Conservation (phyloP, 2,113 vertebrate genomes). For the Thalassarche chlororhynchos region DNA sequence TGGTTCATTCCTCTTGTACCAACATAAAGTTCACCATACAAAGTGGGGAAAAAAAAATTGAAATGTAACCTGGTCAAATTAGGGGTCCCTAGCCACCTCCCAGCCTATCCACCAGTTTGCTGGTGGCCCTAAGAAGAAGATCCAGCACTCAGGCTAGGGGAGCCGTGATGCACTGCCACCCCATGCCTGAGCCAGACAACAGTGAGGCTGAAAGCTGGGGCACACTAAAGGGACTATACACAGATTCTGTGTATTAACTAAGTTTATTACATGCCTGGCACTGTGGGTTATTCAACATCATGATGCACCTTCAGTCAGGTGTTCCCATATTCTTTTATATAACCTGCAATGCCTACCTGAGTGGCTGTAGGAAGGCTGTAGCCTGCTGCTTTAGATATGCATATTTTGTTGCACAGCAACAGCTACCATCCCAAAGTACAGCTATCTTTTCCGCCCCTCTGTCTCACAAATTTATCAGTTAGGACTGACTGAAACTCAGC, state of each 20-base stretch:
- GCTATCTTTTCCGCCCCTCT: background rate
- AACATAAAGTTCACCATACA: background rate
- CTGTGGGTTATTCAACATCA: background rate
- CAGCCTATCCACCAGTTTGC: background rate
- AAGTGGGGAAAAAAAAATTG: accelerated
- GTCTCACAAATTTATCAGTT: background rate
- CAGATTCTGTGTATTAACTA: background rate
- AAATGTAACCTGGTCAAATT: background rate
- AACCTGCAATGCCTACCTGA: background rate
- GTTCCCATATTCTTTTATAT: background rate
- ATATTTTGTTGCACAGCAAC: background rate
- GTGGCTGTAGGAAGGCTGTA: background rate
- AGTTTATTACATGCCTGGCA: background rate
- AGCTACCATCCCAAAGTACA: background rate
- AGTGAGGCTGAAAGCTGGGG: background rate
- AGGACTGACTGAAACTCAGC: background rate
- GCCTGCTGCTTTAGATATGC: background rate
- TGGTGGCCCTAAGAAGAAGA: background rate
- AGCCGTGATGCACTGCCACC: background rate
- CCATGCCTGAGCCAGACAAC: accelerated
- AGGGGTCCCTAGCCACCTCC: background rate
- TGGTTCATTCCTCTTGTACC: background rate
- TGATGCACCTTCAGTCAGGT: background rate
- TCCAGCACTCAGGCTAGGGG: no score
- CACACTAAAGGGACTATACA: background rate